Base-by-base conservation (phyloP, 2,113 vertebrate species). In the Pteronura brasiliensis region DNA sequence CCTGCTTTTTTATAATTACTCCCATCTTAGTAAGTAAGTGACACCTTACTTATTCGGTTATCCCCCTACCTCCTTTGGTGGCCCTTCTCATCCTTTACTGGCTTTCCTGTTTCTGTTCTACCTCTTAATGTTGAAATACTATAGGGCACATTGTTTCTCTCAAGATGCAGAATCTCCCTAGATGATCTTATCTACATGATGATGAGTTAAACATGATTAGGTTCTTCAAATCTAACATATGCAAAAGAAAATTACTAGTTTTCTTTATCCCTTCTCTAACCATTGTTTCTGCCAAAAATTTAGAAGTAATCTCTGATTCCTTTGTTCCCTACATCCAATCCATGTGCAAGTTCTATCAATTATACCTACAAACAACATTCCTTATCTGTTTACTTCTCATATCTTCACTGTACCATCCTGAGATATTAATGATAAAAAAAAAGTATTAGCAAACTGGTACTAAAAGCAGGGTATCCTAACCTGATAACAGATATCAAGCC, bases 351-450 rank as follows among this genome's bases (percentile, higher is more conserved):
- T 87, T 81, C 10, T 80, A 79, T 96, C 55, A 96, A 72, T 20
- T 83, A 17, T 96, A 59, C 67, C 80, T 85, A 79, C 29, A 88
- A 93, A 87, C 88, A 92, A 57, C 31, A 90, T 59, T 92, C 59
- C 21, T 83, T 94, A 93, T 94, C 42, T 95, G 10, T 44, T 44
- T 39, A 83, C 5, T 87, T 65, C 39, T 92, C 65, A 96, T 92
- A 83, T 90, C 47, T 90, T 55, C 74, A n/a, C 55, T 96, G 31
- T 94, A 90, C 52, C 52, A 93, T 39, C 29, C 29, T 88, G 93
- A 96, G 47, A 95, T 15, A 84, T 67, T 89, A 77, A 52, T 87
- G 23, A 82, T 69, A 49, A 55, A 49, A 55, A 55, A 31, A 61
- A 61, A 11, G 59, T 61, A 61, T 61, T 90, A 81, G 71, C 10